Evolutionary conservation across 2,888 invertebrate species (phyloP).

Genomic region (Nomada fabriciana): DNA sequence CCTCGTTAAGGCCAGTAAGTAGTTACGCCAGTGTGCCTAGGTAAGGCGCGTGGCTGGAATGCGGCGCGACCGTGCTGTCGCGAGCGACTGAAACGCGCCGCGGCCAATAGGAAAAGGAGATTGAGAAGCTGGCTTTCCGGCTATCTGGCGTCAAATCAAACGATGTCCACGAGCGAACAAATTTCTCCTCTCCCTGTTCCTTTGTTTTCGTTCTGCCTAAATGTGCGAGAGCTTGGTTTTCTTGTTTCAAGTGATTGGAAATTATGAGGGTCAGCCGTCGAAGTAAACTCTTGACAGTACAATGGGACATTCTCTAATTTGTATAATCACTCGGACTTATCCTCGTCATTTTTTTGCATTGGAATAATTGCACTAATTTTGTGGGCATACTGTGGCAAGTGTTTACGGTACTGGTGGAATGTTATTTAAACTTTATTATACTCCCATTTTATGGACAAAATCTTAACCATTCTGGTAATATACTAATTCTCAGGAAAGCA

Average conservation of each 20-base stretch:
- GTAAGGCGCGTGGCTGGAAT: constrained; percentile 84
- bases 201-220: not conserved
- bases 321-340: too few relatives aligned
- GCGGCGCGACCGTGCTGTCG: constrained; percentile 76
- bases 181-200: not conserved
- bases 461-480: too few relatives aligned
- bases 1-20: constrained; percentile 57
- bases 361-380: too few relatives aligned
- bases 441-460: too few relatives aligned
- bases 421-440: too few relatives aligned
- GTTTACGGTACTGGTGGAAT: too few relatives aligned
- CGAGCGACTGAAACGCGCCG: constrained; percentile 76
- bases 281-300: too few relatives aligned
- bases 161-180: constrained; percentile 15
- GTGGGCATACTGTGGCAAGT: too few relatives aligned
- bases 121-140: constrained; percentile 57
- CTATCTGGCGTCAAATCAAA: constrained; percentile 38
- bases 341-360: too few relatives aligned
- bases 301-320: too few relatives aligned
- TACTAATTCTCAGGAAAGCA: too few relatives aligned
- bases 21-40: constrained; percentile 79
- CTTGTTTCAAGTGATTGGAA: not conserved
- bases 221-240: not conserved
- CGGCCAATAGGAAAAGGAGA: constrained; percentile 71
- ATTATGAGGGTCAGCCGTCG: too few relatives aligned